These are phyloP conservation scores for Aptenodytes forsteri DNA, from an alignment of 2,113 vertebrate genomes.

Conservation along the genomic window DNA sequence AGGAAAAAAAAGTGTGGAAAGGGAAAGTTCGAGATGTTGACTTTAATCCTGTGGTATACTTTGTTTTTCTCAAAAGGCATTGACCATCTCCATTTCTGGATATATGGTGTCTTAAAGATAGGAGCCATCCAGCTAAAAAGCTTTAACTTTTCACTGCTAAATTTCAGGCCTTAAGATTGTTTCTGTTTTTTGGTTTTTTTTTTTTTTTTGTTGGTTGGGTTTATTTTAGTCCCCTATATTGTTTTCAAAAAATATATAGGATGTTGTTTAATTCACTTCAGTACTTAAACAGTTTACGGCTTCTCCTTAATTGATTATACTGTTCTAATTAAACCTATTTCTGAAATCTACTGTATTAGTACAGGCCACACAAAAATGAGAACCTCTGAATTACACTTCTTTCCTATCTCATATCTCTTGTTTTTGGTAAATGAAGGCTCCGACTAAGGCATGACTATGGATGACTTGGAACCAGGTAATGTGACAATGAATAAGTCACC, in stretches of 20 bases:
- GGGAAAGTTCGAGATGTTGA: not conserved
- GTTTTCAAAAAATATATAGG: not conserved
- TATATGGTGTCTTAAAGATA: not conserved
- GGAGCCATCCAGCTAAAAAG: not conserved
- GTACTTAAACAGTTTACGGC: not conserved
- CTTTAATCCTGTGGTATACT: not conserved
- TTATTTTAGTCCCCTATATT: accelerated
- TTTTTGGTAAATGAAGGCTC: not conserved
- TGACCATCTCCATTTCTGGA: not conserved
- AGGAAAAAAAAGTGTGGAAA: not conserved
- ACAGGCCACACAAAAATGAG: not conserved
- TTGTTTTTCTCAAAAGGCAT: not conserved
- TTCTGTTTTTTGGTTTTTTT: not conserved
- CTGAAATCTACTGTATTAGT: not conserved
- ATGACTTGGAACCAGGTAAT: not conserved
- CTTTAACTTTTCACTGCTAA: not conserved
- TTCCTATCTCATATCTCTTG: not conserved
- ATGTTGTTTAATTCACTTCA: not conserved
- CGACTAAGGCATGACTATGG: not conserved
- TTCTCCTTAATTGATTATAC: not conserved
- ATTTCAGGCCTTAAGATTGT: not conserved
- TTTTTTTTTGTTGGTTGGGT: not conserved
- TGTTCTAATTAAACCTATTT: not conserved
- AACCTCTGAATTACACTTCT: not conserved
- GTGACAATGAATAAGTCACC: not conserved